phyloP scores from a whole-genome alignment of 2,888 invertebrate genomes.

The Stegana nigrithorax region DNA sequence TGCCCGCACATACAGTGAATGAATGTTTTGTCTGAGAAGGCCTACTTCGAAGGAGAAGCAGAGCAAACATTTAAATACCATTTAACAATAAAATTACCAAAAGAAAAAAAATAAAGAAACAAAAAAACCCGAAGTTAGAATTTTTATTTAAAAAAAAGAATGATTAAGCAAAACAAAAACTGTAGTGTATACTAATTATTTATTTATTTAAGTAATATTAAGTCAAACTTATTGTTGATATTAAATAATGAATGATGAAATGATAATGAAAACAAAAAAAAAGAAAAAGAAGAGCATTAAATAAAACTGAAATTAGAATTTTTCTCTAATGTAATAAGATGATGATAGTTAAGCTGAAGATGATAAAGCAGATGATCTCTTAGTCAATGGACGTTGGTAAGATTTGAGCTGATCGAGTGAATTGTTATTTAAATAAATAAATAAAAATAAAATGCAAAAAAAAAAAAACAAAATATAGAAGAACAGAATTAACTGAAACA shows the following conservation, averaged over 20 bases:
- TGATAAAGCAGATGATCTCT: conserved; percentile 50
- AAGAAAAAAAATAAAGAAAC: conserved; percentile 5
- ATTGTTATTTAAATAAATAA: conserved; percentile 46
- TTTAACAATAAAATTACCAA: conserved; percentile 2
- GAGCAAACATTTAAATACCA: conserved; percentile 4
- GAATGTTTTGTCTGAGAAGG: neutral
- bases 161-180: conserved; percentile 36
- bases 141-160: conserved; percentile 5
- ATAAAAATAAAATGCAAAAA: conserved; percentile 36
- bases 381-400: conserved; percentile 54
- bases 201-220: conserved; percentile 43
- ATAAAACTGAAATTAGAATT: conserved; percentile 51
- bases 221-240: conserved; percentile 57
- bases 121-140: conserved; percentile 19
- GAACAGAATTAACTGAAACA: neutral
- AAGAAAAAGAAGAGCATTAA: conserved; percentile 22
- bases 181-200: conserved; percentile 56
- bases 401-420: conserved; percentile 58
- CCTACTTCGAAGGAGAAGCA: neutral
- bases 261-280: conserved; percentile 29
- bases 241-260: conserved; percentile 41
- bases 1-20: neutral
- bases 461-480: conserved; percentile 42
- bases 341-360: conserved; percentile 29
- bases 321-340: conserved; percentile 53